Percentiles rank a stretch among this genome's conserved stretches.
These are phyloP conservation scores for Platalea minor DNA, from an alignment of 2,797 vertebrate genomes.

Conservation along the genomic window DNA sequence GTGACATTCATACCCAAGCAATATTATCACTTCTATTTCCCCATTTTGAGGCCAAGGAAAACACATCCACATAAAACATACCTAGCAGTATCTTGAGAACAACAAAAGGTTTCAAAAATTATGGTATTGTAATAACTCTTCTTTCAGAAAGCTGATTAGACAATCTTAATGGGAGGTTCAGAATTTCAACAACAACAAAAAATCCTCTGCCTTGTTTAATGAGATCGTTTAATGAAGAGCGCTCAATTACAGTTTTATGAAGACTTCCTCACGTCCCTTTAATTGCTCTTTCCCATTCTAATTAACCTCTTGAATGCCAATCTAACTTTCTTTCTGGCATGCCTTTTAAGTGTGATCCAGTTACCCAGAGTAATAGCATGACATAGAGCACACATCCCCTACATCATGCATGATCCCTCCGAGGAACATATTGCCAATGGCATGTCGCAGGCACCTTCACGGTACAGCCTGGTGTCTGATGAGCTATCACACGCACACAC, in stretches of 20 bases:
- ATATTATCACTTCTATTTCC: neutral
- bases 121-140: conserved; percentile 39
- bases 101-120: conserved; percentile 32
- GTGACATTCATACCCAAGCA: neutral
- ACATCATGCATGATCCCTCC: rapidly evolving
- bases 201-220: conserved; percentile 61
- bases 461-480: neutral
- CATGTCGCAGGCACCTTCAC: rapidly evolving
- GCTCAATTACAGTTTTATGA: conserved; percentile 58
- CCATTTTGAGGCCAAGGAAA: conserved; percentile 16
- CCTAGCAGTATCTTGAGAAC: neutral
- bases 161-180: conserved; percentile 59
- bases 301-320: conserved; percentile 70
- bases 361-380: neutral
- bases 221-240: conserved; percentile 42
- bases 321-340: neutral
- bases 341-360: neutral
- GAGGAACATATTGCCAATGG: rapidly evolving
- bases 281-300: conserved; percentile 66
- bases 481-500: rapidly evolving
- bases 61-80: neutral
- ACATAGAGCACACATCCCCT: rapidly evolving
- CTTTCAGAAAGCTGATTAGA: conserved; percentile 65
- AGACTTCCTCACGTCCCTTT: conserved; percentile 56
- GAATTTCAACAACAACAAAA: conserved; percentile 56